Evolutionary conservation across 2,797 vertebrate species (phyloP).

Genomic region (Tamandua tetradactyla): DNA sequence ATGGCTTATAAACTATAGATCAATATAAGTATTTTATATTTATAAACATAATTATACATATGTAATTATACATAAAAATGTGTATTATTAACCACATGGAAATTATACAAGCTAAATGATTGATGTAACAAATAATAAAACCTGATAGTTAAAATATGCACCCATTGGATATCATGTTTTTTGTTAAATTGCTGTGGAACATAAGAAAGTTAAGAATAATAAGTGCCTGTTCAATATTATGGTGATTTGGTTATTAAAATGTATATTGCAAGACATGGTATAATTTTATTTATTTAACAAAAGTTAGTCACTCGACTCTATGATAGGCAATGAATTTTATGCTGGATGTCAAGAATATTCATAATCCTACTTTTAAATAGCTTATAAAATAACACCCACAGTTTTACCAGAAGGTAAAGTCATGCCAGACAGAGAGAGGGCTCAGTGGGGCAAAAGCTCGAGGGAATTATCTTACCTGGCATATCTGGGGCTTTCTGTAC

Average conservation of each 20-base stretch:
- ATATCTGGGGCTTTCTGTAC: background rate
- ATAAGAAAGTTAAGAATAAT: background rate
- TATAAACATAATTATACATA: too few species aligned
- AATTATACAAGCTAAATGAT: background rate
- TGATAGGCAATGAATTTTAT: background rate
- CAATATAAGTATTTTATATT: background rate
- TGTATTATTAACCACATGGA: background rate
- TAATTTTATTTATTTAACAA: background rate
- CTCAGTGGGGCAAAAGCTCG: rapidly evolving
- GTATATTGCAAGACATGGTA: background rate
- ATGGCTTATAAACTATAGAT: slow-evolving; percentile 6
- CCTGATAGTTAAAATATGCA: background rate
- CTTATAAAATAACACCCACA: background rate
- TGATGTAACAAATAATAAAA: slow-evolving; percentile 28
- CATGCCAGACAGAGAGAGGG: background rate
- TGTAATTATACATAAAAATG: too few species aligned
- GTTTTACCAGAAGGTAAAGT: too few species aligned
- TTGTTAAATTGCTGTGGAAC: background rate
- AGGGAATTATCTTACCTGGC: background rate
- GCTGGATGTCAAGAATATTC: background rate
- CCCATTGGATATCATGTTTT: background rate
- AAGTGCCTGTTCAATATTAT: background rate
- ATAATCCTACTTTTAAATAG: background rate
- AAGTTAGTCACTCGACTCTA: background rate
- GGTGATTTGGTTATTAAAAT: background rate